Percentiles rank a stretch among this genome's conserved stretches.
Conservation (phyloP, 2,797 vertebrate genomes). For the Schizothorax lantsangensis region DNA sequence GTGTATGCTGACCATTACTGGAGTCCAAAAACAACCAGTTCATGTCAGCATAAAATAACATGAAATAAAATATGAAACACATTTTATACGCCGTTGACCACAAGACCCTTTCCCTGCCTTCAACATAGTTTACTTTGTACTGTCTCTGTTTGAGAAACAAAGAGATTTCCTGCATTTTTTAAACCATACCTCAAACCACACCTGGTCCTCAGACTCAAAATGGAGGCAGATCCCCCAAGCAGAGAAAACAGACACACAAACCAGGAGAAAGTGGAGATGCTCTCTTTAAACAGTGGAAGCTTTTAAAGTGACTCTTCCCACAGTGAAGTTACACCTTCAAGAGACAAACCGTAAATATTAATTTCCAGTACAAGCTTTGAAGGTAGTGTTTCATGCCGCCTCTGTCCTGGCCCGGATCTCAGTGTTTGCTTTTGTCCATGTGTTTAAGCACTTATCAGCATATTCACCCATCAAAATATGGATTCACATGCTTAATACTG, state of each 20-base stretch:
- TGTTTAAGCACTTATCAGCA: conserved; percentile 70
- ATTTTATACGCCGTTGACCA: conserved; percentile 13
- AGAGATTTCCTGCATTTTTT: conserved; percentile 54
- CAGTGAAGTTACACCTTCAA: conserved; percentile 55
- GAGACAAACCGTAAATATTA: conserved; percentile 70
- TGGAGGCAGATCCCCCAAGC: neutral
- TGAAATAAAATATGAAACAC: conserved; percentile 10
- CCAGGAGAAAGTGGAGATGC: conserved; percentile 47
- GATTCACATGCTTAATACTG: conserved; percentile 39
- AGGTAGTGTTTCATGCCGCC: conserved; percentile 67
- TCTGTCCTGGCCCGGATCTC: conserved; percentile 54
- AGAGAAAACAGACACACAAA: conserved; percentile 52
- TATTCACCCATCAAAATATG: conserved; percentile 47
- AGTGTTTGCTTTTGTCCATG: conserved; percentile 65
- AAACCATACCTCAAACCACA: conserved; percentile 60
- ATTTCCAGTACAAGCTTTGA: conserved; percentile 68
- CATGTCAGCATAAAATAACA: neutral
- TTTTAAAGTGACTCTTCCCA: conserved; percentile 59
- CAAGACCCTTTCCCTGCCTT: conserved; percentile 3
- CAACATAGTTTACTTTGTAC: conserved; percentile 10
- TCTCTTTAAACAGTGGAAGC: conserved; percentile 36
- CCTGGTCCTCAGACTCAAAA: conserved; percentile 58
- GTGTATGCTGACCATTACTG: neutral
- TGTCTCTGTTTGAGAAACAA: conserved; percentile 28
- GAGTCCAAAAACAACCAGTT: neutral